These are phyloP conservation scores for Flabesymbios commensalis DNA, from an alignment of 2,888 invertebrate genomes.

Conservation along the genomic window DNA sequence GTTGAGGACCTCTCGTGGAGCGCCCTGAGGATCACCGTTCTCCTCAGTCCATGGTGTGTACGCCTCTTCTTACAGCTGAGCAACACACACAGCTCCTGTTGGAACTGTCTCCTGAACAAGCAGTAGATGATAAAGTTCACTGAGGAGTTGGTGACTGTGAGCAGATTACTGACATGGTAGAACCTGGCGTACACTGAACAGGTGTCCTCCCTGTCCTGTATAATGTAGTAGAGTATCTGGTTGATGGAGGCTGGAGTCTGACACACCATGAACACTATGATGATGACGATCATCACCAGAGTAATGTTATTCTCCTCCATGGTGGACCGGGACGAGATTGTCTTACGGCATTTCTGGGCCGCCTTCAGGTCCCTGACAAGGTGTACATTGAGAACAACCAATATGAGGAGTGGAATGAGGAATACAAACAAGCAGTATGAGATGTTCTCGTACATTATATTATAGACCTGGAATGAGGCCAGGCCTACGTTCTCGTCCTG, in stretches of 20 bases:
- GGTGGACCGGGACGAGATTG: constrained; percentile 20
- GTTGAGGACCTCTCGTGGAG: constrained; percentile 10
- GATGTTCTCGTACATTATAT: constrained; percentile 37
- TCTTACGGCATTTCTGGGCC: constrained; percentile 25
- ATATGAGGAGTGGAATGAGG: constrained; percentile 33
- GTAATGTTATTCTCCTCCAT: constrained; percentile 37
- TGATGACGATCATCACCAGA: constrained; percentile 37
- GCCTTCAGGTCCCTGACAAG: constrained; percentile 32
- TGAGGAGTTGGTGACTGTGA: constrained; percentile 32
- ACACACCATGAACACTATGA: constrained; percentile 35
- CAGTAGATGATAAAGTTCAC: constrained; percentile 37
- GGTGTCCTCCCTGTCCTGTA: constrained; percentile 16
- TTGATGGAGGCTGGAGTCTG: constrained; percentile 37
- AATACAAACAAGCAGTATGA: constrained; percentile 34
- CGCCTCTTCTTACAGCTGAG: neutral
- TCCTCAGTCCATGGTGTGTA: neutral
- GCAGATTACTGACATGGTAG: constrained; percentile 34
- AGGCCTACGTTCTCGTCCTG: constrained; percentile 27
- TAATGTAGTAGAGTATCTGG: constrained; percentile 33
- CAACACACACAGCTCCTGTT: constrained; percentile 29
- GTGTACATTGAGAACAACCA: constrained; percentile 33
- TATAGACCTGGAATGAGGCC: constrained; percentile 25
- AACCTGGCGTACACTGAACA: constrained; percentile 27
- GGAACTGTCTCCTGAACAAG: constrained; percentile 35
- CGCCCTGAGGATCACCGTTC: constrained; percentile 19